Conservation (phyloP, 2,888 invertebrate genomes). For the Synergus itoensis region DNA sequence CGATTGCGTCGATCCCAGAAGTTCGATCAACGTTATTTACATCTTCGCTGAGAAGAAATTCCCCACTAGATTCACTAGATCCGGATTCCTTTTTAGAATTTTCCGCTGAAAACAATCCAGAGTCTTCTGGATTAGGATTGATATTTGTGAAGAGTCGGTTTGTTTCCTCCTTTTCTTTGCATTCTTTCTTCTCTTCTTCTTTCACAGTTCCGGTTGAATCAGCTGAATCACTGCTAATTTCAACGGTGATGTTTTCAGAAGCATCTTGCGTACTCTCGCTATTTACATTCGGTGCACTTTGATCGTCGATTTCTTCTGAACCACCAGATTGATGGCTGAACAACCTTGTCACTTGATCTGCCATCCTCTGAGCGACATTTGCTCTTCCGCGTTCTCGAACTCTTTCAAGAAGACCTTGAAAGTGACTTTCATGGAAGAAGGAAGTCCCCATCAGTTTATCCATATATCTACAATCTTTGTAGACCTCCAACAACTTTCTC, state of each 20-base stretch:
- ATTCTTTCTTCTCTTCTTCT: slow-evolving; percentile 53
- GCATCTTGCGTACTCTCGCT: slow-evolving; percentile 42
- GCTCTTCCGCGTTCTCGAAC: slow-evolving; percentile 87
- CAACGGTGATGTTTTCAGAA: slow-evolving; percentile 56
- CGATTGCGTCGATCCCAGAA: slow-evolving; percentile 49
- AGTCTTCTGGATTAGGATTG: slow-evolving; percentile 75
- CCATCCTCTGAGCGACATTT: slow-evolving; percentile 85
- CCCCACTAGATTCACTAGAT: slow-evolving; percentile 76
- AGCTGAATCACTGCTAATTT: slow-evolving; percentile 55
- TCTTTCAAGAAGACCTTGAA: slow-evolving; percentile 86
- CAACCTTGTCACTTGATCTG: slow-evolving; percentile 83
- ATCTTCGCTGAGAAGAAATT: slow-evolving; percentile 76
- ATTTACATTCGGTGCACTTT: slow-evolving; percentile 43
- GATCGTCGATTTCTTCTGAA: slow-evolving; percentile 62
- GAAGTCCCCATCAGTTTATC: slow-evolving; percentile 92
- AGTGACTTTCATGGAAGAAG: slow-evolving; percentile 91
- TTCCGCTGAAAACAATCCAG: slow-evolving; percentile 75
- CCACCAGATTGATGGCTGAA: slow-evolving; percentile 72
- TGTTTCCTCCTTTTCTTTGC: slow-evolving; percentile 55
- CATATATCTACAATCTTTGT: slow-evolving; percentile 92
- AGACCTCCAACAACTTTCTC: slow-evolving; percentile 88
- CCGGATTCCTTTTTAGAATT: slow-evolving; percentile 76
- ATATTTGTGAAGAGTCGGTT: slow-evolving; percentile 67
- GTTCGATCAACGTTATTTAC: slow-evolving; percentile 69
- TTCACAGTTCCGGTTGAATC: slow-evolving; percentile 53